Evolutionary conservation across 2,113 vertebrate species (phyloP), one percentile per base, ranked within the genome.

Genomic region (Clarias macrocephalus): DNA sequence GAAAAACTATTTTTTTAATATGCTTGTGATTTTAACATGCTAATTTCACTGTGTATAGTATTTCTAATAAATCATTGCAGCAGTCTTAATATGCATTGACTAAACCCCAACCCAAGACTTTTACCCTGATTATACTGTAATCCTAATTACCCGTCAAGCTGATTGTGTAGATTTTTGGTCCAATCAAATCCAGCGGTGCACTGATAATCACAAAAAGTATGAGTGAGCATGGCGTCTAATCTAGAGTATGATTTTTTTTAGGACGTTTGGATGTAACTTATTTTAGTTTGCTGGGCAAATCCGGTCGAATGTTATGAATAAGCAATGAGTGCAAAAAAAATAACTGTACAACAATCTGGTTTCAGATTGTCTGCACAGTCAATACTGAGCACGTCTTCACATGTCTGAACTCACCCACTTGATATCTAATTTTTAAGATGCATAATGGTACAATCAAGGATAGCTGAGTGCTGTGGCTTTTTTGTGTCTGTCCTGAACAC

Each of bases 401-500:
- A 81, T 21, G 57, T 62, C 79, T 23, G 18, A 42, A 21, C 79
- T 81, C 57, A 62, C 79, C 79, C 79, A 81, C 0, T 80, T 80
- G 9, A 37, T 23, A 28, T 81, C 21, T 25, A 13, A 37, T 60
- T 37, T 80, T 80, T 37, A 11, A 4, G 30, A 37, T 21, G 11
- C 57, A 81, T 12, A 33, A 28, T 80, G 28, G 19, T 57, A 80
- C 79, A 25, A 11, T 60, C 11, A 62, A 81, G 30, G 62, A 79
- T 18, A 28, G 52, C 25, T 56, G 6, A 54, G 62, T 1, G 9
- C 28, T 2, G 30, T 3, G 9, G 21, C 57, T 37, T 62, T 25
- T 80, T 60, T 37, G 19, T 3, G 3, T 80, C 7, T 0, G 7
- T 19, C 19, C 59, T 80, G 56, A 28, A 57, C 3, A 12, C 23